These are phyloP conservation scores for Micronycteris hirsuta DNA, from an alignment of 2,113 vertebrate genomes.

Conservation along the genomic window DNA sequence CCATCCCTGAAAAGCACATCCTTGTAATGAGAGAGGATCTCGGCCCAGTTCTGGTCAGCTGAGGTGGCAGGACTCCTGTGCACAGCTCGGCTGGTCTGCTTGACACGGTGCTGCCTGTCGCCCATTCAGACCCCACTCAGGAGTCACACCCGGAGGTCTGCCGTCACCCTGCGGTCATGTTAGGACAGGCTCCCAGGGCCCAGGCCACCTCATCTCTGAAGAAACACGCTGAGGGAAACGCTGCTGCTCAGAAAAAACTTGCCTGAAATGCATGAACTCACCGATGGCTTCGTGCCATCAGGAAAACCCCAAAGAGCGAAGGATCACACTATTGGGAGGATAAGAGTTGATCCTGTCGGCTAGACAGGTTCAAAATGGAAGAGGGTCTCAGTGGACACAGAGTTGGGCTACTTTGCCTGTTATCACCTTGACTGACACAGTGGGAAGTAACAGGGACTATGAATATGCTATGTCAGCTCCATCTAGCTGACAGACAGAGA, in stretches of 20 bases:
- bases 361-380: background rate
- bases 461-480: too few relatives aligned
- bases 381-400: background rate
- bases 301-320: background rate
- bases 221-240: background rate
- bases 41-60: background rate
- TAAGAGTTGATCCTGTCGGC: background rate
- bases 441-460: background rate
- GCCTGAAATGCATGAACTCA: background rate
- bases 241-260: background rate
- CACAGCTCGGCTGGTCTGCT: too few relatives aligned
- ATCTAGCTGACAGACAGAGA: background rate
- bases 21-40: background rate
- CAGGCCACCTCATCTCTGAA: background rate
- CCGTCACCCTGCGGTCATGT: background rate
- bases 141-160: fast-evolving
- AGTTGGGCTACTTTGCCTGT: too few relatives aligned
- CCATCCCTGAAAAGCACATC: background rate
- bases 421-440: background rate
- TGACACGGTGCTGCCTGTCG: background rate
- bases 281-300: background rate
- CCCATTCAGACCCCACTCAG: background rate
- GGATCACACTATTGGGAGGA: background rate
- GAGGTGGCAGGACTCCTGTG: background rate
- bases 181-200: background rate